These are phyloP conservation scores for Gallinago paraguaiae DNA, from an alignment of 2,113 vertebrate species.

Conservation along the genomic window DNA sequence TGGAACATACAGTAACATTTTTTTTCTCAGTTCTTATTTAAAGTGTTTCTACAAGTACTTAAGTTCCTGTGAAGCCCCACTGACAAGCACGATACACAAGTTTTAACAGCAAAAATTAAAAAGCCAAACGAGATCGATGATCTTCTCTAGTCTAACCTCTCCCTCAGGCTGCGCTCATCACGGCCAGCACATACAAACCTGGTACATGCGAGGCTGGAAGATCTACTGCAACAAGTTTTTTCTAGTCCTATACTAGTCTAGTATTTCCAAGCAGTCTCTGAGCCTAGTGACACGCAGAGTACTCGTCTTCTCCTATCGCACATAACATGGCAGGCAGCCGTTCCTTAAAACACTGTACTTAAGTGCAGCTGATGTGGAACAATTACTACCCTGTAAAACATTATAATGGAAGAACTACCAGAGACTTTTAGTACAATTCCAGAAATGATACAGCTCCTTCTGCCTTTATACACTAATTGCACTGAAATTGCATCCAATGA, in stretches of 20 bases:
- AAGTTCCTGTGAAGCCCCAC: neutral
- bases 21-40: neutral
- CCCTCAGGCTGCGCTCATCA: neutral
- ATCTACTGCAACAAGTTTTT: neutral
- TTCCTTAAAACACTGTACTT: slow-evolving; percentile 8
- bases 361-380: slow-evolving; percentile 32
- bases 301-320: neutral
- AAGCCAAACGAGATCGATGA: neutral
- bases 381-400: neutral
- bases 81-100: neutral
- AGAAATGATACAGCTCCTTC: slow-evolving; percentile 16
- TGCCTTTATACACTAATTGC: slow-evolving; percentile 53
- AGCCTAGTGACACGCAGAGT: neutral
- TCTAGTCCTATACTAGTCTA: neutral
- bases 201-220: rapidly evolving
- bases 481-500: slow-evolving; percentile 66
- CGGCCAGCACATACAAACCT: neutral
- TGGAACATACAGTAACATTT: neutral
- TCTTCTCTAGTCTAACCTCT: neutral
- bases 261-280: neutral
- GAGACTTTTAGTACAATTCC: neutral
- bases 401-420: slow-evolving; percentile 16
- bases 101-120: neutral
- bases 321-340: neutral
- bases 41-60: neutral